Evolutionary conservation across 1,140 invertebrate species (phyloP).

Genomic region (Pygmarrhopalites habei): DNA sequence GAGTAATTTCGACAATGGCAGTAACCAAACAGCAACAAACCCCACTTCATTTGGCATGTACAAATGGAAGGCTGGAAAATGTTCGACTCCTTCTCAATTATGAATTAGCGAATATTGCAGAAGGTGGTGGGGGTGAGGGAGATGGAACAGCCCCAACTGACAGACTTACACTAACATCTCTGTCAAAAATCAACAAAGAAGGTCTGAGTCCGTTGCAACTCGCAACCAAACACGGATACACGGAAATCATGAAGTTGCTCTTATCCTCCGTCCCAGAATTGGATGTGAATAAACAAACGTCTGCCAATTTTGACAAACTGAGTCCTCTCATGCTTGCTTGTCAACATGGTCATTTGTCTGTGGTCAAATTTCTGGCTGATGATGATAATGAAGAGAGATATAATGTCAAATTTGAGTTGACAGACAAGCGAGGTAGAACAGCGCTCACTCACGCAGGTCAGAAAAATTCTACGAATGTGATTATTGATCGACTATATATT

Average conservation of each 20-base stretch:
- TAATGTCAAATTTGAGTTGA: conserved; percentile 34
- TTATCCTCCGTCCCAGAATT: conserved; percentile 46
- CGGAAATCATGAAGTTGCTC: conserved; percentile 46
- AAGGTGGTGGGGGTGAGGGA: conserved; percentile 5
- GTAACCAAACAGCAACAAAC: conserved; percentile 45
- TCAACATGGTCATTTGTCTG: conserved; percentile 35
- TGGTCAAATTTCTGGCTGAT: conserved; percentile 37
- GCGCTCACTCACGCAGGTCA: conserved; percentile 50
- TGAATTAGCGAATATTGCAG: conserved; percentile 16
- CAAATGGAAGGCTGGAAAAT: conserved; percentile 46
- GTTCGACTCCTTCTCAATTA: conserved; percentile 47
- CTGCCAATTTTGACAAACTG: conserved; percentile 42
- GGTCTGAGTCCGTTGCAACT: conserved; percentile 50
- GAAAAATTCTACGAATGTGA: no score
- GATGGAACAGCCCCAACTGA: not conserved
- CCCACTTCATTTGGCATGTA: conserved; percentile 47
- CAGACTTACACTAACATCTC: conserved; percentile 14
- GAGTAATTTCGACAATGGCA: conserved; percentile 24
- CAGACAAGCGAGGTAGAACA: conserved; percentile 48
- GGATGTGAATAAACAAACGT: conserved; percentile 43
- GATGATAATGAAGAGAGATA: conserved; percentile 16
- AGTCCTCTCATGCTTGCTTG: conserved; percentile 37
- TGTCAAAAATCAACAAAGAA: conserved; percentile 40
- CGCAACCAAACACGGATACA: conserved; percentile 43
- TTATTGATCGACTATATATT: no score